Evolutionary conservation across 2,113 vertebrate genomes (phyloP), one percentile per base, ranked within the genome.

Genomic region (Penelope pileata): DNA sequence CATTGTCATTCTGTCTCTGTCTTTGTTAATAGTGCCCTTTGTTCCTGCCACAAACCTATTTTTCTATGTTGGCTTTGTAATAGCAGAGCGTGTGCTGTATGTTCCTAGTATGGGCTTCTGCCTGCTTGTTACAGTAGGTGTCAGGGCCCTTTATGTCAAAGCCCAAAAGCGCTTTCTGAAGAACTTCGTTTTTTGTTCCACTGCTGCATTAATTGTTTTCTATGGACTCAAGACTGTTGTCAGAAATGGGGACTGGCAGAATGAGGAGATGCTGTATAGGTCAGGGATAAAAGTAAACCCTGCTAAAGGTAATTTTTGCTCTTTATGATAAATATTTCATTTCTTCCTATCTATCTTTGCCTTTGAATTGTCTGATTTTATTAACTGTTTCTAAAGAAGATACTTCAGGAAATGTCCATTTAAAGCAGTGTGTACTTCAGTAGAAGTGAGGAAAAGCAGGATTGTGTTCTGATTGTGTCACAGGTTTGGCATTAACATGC

Each of bases 51-150:
- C 99, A 69, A 99, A 99, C 97, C 91, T 99, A 51, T 99, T 99
- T 98, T 99, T 99, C 97, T 99, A 99, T 40, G 99, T 99, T 16
- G 99, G 99, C 67, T 99, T 99, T 97, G 99, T 99, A 95, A 99
- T 99, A 93, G 99, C 99, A 83, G 99, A 99, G 98, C 98, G 99
- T 97, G 99, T 99, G 19, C 98, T 99, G 54, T 99, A 99, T 98
- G 99, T 99, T 94, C 99, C 99, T 93, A 99, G 99, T 97, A 99
- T 99, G 99, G 99, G 99, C 97, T 99, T 99, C 95, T 99, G 99
- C 98, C 98, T 99, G 96, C 98, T 99, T 97, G 97, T 99, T 92
- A 98, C 99, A 27, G 98, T 99, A 89, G 99, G 99, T 82, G 96
- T 98, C 96, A 98, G 99, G 95, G 98, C 98, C 81, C 98, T 99